phyloP scores from a whole-genome alignment of 2,797 vertebrate genomes.

The Peromyscus eremicus region DNA sequence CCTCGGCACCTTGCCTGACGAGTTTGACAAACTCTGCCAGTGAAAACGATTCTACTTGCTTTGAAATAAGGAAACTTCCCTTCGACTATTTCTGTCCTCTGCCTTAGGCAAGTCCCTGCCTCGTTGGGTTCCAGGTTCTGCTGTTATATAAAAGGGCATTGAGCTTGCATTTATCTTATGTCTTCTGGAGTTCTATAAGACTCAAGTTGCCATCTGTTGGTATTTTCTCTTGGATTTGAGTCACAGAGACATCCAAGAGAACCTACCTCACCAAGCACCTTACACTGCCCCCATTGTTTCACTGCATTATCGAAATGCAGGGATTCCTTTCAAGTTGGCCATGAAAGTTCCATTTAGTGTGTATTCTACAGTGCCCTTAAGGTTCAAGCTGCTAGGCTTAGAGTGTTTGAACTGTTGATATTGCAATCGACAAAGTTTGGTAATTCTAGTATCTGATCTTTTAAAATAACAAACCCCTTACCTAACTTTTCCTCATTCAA shows the following conservation, averaged over 20 bases:
- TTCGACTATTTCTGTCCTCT: background rate
- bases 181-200: background rate
- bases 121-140: background rate
- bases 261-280: background rate
- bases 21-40: background rate
- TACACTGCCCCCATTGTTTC: background rate
- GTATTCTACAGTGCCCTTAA: background rate
- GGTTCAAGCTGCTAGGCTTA: background rate
- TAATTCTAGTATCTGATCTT: background rate
- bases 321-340: conserved; percentile 13
- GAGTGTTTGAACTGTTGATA: background rate
- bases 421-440: background rate
- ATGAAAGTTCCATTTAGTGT: background rate
- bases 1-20: background rate
- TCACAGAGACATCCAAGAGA: background rate
- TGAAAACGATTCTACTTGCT: background rate
- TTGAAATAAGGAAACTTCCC: background rate
- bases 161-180: background rate
- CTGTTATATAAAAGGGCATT: background rate
- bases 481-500: background rate
- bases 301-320: background rate
- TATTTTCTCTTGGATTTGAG: background rate
- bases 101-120: background rate
- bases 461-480: background rate
- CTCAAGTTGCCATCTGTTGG: background rate